Base-by-base conservation (phyloP, 2,797 vertebrate species). In the Sphenopsis melanotis region DNA sequence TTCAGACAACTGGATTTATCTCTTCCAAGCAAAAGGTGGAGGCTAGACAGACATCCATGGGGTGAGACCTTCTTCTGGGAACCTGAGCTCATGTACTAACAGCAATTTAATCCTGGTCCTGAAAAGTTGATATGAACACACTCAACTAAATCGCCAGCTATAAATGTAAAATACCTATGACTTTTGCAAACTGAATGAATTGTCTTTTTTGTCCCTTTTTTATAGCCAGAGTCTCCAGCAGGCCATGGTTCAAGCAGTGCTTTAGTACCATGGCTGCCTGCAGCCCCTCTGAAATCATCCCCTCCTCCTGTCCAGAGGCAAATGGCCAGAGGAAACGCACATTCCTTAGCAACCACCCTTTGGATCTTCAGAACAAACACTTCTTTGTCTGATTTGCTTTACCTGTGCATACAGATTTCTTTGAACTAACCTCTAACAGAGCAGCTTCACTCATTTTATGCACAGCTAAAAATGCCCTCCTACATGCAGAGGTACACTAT, bases 21-120 rank as follows among this genome's bases (percentile, higher is more conserved):
- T 70, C 52, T 77, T 56, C n/a, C 56, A 56, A 75, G 32, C n/a
- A 50, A 53, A 80, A 61, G 10, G 19, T 27, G 8, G 9, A 71
- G 44, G 34, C 15, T 9, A 60, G 44, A 36, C 7, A 77, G 41
- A 71, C 49, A 52, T 27, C 29, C 42, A 1, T 3, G 0, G 0
- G 11, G 15, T 68, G n/a, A 92, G 47, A 63, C 3, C 46, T 26
- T 3, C 42, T 60, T 39, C 36, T 50, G 50, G 27, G 8, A 76
- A 42, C 2, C 14, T 30, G 11, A n/a, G 37, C 24, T 77, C 14
- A 29, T 4, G 26, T 6, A 47, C 34, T 68, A 69, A 26, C 55
- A 63, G 39, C 32, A 57, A 61, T 53, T 87, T 57, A 69, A 69
- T 32, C 15, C 55, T 76, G n/a, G 34, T 16, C 42, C 37, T 69